phyloP scores from a whole-genome alignment of 2,113 vertebrate species.

The Himantopus leucocephalus region DNA sequence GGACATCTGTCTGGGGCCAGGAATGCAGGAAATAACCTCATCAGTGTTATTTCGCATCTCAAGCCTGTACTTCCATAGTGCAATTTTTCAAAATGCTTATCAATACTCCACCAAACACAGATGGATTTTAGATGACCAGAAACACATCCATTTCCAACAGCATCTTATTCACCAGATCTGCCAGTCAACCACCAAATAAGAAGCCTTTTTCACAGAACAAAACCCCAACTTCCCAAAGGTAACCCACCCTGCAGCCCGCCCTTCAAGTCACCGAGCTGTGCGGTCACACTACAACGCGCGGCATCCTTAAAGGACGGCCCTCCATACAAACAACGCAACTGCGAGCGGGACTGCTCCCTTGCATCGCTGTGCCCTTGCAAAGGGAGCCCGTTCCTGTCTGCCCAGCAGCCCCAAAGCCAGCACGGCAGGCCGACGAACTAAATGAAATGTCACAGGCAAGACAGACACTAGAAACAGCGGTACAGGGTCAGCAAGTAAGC shows the following conservation, averaged over 20 bases:
- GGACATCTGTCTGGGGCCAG: background rate
- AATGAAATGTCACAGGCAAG: background rate
- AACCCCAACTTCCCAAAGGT: background rate
- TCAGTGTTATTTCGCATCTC: background rate
- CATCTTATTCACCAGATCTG: background rate
- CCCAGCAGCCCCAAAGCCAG: background rate
- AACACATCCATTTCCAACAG: background rate
- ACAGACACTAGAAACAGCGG: background rate
- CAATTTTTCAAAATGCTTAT: background rate
- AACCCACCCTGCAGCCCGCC: background rate
- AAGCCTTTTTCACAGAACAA: background rate
- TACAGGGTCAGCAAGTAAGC: background rate
- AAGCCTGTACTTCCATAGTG: background rate
- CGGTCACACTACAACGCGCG: background rate
- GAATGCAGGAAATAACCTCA: background rate
- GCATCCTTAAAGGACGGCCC: background rate
- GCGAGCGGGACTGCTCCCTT: accelerated
- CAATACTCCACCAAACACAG: background rate
- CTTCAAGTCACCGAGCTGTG: background rate
- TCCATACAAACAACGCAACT: background rate
- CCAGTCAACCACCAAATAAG: background rate
- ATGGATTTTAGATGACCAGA: background rate
- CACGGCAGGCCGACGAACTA: background rate
- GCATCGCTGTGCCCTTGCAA: background rate
- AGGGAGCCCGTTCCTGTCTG: background rate